These are phyloP conservation scores for Lasius platythorax DNA, from an alignment of 2,888 invertebrate genomes.

Conservation along the genomic window DNA sequence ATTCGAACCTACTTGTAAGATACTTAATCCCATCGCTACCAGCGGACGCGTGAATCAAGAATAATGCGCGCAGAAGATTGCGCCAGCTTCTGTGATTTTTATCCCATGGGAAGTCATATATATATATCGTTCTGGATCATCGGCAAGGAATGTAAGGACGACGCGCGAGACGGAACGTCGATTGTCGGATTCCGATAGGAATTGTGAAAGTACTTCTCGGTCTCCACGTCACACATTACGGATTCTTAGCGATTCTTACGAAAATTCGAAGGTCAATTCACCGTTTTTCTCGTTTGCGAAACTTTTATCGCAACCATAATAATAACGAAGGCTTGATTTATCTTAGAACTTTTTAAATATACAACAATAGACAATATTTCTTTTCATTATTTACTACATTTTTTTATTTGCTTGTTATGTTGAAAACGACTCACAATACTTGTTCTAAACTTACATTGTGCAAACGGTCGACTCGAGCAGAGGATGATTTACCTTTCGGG, in stretches of 20 bases:
- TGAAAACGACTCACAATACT: not conserved
- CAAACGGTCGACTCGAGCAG: not conserved
- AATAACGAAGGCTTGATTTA: not conserved
- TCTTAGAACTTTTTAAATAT: not conserved
- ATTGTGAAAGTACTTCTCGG: constrained; percentile 69
- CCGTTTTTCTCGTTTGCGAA: constrained; percentile 21
- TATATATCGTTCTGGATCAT: constrained; percentile 75
- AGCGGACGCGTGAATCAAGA: constrained; percentile 64
- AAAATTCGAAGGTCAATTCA: constrained; percentile 40
- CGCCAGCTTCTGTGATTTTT: constrained; percentile 39
- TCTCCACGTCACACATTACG: constrained; percentile 55
- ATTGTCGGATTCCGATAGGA: constrained; percentile 75
- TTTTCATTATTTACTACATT: not conserved
- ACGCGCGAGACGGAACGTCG: constrained; percentile 64
- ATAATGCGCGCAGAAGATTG: constrained; percentile 52
- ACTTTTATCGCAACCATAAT: constrained; percentile 2
- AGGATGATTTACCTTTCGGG: constrained; percentile 11
- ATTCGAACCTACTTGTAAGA: no score
- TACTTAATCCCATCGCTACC: no score
- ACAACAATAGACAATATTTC: not conserved
- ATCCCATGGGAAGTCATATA: constrained; percentile 57
- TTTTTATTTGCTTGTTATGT: not conserved
- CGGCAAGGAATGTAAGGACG: constrained; percentile 81
- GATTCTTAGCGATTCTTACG: constrained; percentile 35
- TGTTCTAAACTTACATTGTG: not conserved